phyloP scores from a whole-genome alignment of 1,140 invertebrate genomes.

The Drosophila virilis region DNA sequence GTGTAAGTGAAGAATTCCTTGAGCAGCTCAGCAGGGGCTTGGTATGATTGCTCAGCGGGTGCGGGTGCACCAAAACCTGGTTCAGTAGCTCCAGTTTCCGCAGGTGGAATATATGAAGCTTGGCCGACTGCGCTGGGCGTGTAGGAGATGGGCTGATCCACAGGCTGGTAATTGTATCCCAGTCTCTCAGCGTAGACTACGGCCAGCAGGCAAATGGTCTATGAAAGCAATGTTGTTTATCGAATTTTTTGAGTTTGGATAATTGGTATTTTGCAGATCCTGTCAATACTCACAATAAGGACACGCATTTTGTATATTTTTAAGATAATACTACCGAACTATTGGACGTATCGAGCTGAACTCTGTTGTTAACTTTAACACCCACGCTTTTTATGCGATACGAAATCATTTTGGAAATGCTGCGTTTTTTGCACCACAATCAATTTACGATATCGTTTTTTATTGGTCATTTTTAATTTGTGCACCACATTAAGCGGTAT shows the following conservation, averaged over 20 bases:
- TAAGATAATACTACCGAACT: slow-evolving; percentile 52
- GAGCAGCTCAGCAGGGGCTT: slow-evolving; percentile 64
- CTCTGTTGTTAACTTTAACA: slow-evolving; percentile 51
- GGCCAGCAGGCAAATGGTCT: slow-evolving; percentile 58
- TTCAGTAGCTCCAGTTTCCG: not conserved
- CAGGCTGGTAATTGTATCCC: slow-evolving; percentile 70
- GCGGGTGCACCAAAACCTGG: not conserved
- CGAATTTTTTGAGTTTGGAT: not conserved
- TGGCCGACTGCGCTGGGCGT: slow-evolving; percentile 22
- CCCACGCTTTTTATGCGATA: slow-evolving; percentile 73
- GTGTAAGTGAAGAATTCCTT: slow-evolving; percentile 78
- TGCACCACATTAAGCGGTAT: slow-evolving; percentile 36
- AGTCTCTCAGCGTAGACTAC: slow-evolving; percentile 40
- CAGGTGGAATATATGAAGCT: slow-evolving; percentile 21
- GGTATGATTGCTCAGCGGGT: slow-evolving; percentile 9
- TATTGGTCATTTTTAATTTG: slow-evolving; percentile 37
- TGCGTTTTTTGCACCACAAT: slow-evolving; percentile 34
- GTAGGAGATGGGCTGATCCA: slow-evolving; percentile 37
- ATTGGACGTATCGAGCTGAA: slow-evolving; percentile 47
- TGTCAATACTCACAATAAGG: slow-evolving; percentile 63
- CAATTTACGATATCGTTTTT: slow-evolving; percentile 32
- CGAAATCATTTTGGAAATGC: slow-evolving; percentile 28
- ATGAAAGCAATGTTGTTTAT: not conserved
- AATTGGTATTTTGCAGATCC: not conserved
- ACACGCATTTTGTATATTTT: slow-evolving; percentile 57